phyloP scores from a whole-genome alignment of 2,888 invertebrate species.

The Chrysopilus asiliformis region DNA sequence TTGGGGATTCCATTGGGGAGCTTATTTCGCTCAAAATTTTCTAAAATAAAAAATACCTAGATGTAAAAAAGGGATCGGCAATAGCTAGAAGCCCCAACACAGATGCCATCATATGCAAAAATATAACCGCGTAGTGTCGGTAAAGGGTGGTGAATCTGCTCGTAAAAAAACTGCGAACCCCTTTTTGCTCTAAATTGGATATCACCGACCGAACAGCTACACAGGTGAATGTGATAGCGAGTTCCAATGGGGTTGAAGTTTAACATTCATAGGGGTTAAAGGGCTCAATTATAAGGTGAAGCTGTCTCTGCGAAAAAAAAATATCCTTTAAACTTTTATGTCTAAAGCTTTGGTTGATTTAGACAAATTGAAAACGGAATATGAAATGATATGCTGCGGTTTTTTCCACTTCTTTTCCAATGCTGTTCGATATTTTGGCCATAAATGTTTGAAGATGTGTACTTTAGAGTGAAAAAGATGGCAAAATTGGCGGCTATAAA shows the following conservation, averaged over 20 bases:
- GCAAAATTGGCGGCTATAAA: no score
- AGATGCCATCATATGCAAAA: no score
- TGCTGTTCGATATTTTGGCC: background rate
- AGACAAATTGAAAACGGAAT: constrained; percentile 19
- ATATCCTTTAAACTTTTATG: constrained; percentile 17
- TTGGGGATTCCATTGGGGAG: background rate
- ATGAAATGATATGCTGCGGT: constrained; percentile 13
- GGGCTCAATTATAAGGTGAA: no score
- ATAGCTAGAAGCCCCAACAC: no score
- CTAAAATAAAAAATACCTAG: background rate
- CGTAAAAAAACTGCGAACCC: background rate
- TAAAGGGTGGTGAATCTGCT: no score
- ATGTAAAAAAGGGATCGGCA: background rate
- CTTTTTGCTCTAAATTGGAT: background rate
- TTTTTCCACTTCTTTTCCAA: background rate
- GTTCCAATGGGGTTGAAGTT: no score
- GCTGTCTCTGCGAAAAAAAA: no score
- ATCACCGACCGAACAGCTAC: no score
- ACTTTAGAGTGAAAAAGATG: no score
- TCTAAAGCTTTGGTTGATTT: constrained; percentile 19
- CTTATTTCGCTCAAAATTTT: background rate
- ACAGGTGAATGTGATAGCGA: no score
- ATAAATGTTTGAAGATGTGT: background rate
- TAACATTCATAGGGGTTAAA: no score
- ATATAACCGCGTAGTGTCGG: background rate